Base-by-base conservation (phyloP, 2,888 invertebrate genomes). In the Oconnorella tubifera region DNA sequence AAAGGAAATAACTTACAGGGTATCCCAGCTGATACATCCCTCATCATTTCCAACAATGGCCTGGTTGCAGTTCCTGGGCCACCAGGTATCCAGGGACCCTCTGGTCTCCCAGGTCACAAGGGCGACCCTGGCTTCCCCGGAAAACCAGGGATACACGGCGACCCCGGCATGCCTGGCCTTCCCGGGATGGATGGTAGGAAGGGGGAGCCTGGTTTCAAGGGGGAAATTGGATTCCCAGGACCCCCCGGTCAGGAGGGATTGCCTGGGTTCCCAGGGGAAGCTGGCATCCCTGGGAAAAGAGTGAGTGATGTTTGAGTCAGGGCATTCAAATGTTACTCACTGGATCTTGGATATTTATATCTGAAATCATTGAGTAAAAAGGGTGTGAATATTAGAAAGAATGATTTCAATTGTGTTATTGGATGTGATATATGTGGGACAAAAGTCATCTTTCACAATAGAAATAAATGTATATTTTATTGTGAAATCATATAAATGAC, bases 171-270 rank as follows among this genome's bases (percentile, higher is more conserved):
- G 68, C 76, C 92, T 91, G 84, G 90, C 90, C 76, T 91, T 91
- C 85, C 90, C 91, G 71, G 91, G 90, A 74, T 57, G 56, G 70
- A 56, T 65, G 72, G 63, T 67, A 72, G 57, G 68, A 70, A 93
- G 92, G 92, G 72, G 90, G 92, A 83, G 94, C 33, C 23, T 10
- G 92, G 92, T 75, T 89, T 91, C 82, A 90, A 90, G 78, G 93
- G 92, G 74, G 91, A 91, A 83, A 91, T 91, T 80, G 69, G 69
- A 31, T 25, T 55, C 31, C 62, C 62, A 14, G 69, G 69, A 50
- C 72, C 73, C 10, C 72, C 76, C 29, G 77, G 77, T 40, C 74
- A 74, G 29, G 53, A 32, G 61, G 93, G 93, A 27, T 91, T 92
- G 77, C 77, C 87, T 23, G 93, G 93, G 27, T 91, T 92, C 77